Conservation (phyloP, 1,140 invertebrate species). For the Paralvinella palmiformis region DNA sequence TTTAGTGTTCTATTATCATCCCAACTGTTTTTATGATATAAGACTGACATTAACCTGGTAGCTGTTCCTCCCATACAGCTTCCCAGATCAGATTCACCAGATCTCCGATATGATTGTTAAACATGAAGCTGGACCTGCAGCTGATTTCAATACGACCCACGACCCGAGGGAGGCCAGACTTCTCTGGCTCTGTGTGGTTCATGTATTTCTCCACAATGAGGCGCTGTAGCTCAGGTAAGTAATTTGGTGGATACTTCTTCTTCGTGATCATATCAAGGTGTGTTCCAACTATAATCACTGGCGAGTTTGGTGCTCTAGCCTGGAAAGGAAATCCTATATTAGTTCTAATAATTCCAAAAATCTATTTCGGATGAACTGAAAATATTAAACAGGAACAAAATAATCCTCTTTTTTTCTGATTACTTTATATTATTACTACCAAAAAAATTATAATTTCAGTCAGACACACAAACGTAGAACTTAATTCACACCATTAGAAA, state of each 20-base stretch:
- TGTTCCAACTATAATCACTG: conserved; percentile 47
- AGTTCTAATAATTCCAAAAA: no score
- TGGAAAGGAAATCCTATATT: conserved; percentile 46
- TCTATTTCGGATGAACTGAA: no score
- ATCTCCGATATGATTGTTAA: conserved; percentile 64
- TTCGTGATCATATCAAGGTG: conserved; percentile 72
- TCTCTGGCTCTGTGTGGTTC: conserved; percentile 75
- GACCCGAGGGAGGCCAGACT: conserved; percentile 87
- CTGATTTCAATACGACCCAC: conserved; percentile 86
- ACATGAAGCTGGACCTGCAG: conserved; percentile 76
- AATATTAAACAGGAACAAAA: no score
- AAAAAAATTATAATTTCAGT: no score
- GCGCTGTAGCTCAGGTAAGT: conserved; percentile 79
- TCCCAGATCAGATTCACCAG: conserved; percentile 91
- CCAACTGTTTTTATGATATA: background rate
- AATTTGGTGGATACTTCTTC: conserved; percentile 59
- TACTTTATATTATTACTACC: no score
- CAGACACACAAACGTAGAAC: no score
- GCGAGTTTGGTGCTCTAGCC: conserved; percentile 47
- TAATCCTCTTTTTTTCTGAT: no score
- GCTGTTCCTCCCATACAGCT: conserved; percentile 81
- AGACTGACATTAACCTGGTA: conserved; percentile 52
- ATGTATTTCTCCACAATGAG: conserved; percentile 64
- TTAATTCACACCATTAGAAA: no score
- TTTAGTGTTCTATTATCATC: background rate